These are phyloP conservation scores for Formica aserva DNA, from an alignment of 2,888 invertebrate species.

Conservation along the genomic window DNA sequence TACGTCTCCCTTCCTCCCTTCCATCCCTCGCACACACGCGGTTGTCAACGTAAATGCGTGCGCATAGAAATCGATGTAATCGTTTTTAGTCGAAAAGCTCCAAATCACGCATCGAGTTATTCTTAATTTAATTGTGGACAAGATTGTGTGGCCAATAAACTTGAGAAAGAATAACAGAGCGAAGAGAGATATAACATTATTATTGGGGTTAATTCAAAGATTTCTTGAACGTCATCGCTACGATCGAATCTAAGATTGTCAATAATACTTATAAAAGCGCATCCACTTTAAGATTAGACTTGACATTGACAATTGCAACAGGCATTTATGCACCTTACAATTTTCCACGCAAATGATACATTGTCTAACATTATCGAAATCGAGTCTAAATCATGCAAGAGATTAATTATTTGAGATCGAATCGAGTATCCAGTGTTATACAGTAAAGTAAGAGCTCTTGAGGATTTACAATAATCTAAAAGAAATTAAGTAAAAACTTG, in stretches of 20 bases:
- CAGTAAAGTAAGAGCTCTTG: not conserved
- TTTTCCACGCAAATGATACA: constrained; percentile 2
- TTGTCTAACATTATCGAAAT: not conserved
- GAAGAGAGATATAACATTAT: not conserved
- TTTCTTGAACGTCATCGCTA: constrained; percentile 1
- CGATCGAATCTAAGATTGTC: constrained; percentile 8
- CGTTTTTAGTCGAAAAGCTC: constrained; percentile 29
- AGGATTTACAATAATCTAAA: not conserved
- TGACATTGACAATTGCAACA: constrained; percentile 20
- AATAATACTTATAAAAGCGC: constrained; percentile 4
- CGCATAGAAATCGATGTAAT: constrained; percentile 70
- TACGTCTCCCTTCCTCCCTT: constrained; percentile 58
- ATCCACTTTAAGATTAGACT: not conserved
- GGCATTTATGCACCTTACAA: constrained; percentile 11
- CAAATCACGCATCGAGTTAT: constrained; percentile 1
- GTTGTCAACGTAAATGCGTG: constrained; percentile 70
- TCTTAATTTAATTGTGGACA: not conserved
- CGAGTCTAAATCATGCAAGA: not conserved
- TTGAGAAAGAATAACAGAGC: not conserved
- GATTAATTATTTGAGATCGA: not conserved
- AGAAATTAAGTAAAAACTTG: not conserved
- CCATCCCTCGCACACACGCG: constrained; percentile 59
- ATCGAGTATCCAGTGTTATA: not conserved
- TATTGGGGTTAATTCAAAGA: not conserved
- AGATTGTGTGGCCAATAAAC: not conserved